Conservation (phyloP, 2,888 invertebrate genomes). For the Mesorhabditis sp. region DNA sequence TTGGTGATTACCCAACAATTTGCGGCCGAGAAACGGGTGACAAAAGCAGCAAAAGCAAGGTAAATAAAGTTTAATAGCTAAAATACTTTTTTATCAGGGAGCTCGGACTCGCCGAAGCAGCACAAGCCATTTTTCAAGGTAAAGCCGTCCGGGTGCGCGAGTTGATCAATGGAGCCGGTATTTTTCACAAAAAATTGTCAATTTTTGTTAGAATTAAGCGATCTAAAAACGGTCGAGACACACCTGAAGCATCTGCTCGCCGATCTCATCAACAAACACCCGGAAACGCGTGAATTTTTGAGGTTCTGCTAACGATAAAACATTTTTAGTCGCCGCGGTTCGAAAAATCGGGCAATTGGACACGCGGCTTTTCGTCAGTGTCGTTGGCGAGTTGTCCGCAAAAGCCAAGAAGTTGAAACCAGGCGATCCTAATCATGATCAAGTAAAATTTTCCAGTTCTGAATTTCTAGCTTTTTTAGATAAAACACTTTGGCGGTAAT, state of each 20-base stretch:
- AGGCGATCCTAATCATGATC: no score
- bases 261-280: background rate
- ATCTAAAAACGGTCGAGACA: background rate
- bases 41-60: background rate
- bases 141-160: background rate
- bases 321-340: background rate
- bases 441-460: no score
- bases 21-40: background rate
- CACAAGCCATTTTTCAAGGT: background rate
- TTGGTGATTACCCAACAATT: background rate
- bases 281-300: background rate
- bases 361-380: background rate
- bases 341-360: background rate
- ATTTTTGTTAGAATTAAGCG: background rate
- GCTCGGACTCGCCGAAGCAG: background rate
- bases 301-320: background rate
- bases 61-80: background rate
- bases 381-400: background rate
- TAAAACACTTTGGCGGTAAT: no score
- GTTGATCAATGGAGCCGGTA: no score
- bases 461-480: no score
- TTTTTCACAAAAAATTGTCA: background rate
- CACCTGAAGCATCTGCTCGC: background rate
- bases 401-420: background rate
- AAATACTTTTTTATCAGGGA: slow-evolving; percentile 3